Evolutionary conservation across 2,113 vertebrate species (phyloP).

Genomic region (Diphyllodes magnificus): DNA sequence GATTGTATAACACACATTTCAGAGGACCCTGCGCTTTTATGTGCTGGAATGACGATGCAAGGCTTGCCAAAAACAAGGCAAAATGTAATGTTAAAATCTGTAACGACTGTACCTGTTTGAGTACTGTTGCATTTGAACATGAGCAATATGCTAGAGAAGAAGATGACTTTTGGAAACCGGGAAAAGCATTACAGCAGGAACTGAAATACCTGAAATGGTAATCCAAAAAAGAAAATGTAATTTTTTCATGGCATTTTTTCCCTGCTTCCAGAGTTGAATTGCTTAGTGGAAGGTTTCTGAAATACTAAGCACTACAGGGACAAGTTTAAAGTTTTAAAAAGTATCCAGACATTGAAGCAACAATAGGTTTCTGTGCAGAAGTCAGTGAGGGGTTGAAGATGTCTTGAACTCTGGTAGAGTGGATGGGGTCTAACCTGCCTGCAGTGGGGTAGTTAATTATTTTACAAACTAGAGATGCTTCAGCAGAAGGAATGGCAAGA

Average conservation of each 20-base stretch:
- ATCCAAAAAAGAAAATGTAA: background rate
- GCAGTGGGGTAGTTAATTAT: fast-evolving
- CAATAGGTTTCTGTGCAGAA: background rate
- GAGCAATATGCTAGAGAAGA: background rate
- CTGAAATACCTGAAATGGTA: background rate
- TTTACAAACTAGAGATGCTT: background rate
- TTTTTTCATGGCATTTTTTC: background rate
- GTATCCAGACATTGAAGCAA: background rate
- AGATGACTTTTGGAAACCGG: background rate
- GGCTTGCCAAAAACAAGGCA: background rate
- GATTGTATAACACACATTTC: background rate
- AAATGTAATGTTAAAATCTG: background rate
- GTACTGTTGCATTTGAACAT: background rate
- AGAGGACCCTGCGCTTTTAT: background rate
- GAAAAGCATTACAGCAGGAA: background rate
- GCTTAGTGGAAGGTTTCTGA: background rate
- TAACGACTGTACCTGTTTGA: background rate
- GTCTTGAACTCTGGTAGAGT: background rate
- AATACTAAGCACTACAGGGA: background rate
- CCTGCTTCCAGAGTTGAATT: background rate
- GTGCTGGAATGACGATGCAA: background rate
- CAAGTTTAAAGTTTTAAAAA: background rate
- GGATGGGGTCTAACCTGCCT: background rate
- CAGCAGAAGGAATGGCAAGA: background rate
- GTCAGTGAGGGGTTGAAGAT: background rate